phyloP scores from a whole-genome alignment of 2,113 vertebrate genomes.

The Chascanopsetta lugubris region DNA sequence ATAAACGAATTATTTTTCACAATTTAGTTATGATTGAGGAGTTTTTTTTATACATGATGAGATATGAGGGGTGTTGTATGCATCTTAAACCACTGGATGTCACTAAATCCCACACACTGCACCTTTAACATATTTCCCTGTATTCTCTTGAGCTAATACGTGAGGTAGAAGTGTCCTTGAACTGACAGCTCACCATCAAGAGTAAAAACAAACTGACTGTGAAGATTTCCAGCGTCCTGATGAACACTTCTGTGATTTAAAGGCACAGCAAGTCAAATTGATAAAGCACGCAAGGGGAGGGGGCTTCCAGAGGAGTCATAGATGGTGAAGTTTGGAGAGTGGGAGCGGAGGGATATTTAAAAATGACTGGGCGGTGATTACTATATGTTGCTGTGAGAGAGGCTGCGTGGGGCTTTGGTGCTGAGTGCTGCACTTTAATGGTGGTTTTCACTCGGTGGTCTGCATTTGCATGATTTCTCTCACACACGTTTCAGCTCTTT shows the following conservation, averaged over 20 bases:
- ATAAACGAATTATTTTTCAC: too few relatives aligned
- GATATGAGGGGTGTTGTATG: not conserved
- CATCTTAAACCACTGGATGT: too few relatives aligned
- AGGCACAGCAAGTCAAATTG: not conserved
- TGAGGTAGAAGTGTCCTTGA: too few relatives aligned
- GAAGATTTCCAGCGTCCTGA: slow-evolving; percentile 4
- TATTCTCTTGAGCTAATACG: too few relatives aligned
- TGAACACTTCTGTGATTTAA: slow-evolving; percentile 13
- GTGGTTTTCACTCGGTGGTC: not conserved
- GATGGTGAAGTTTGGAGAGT: not conserved
- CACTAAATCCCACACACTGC: too few relatives aligned
- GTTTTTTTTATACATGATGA: too few relatives aligned
- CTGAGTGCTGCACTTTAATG: slow-evolving; percentile 14
- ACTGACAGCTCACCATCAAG: too few relatives aligned
- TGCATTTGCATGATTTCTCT: not conserved
- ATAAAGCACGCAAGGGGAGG: not conserved
- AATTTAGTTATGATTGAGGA: too few relatives aligned
- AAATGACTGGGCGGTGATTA: slow-evolving; percentile 22
- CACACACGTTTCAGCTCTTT: slow-evolving; percentile 20
- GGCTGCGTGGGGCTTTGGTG: slow-evolving; percentile 13
- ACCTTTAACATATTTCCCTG: too few relatives aligned
- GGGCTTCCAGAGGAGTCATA: slow-evolving; percentile 9
- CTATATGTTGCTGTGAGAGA: slow-evolving; percentile 8
- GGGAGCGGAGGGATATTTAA: slow-evolving; percentile 17
- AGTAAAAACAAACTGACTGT: slow-evolving; percentile 11